These are phyloP conservation scores for Salmo trutta DNA, from an alignment of 2,797 vertebrate genomes.

Conservation along the genomic window DNA sequence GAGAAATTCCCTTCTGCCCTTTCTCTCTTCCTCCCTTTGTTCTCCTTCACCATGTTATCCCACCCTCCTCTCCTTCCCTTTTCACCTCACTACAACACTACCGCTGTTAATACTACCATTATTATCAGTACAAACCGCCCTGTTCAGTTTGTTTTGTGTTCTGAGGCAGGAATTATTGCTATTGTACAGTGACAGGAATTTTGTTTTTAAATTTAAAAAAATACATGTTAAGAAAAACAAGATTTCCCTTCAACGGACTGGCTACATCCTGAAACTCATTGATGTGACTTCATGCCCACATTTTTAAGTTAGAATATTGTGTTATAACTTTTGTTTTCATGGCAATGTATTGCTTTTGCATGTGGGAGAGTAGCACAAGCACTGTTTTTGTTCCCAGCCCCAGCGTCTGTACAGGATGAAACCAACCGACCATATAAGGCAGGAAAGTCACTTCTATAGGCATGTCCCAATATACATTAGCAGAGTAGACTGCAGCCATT, in stretches of 20 bases:
- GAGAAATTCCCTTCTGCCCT: conserved; percentile 58
- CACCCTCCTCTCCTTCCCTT: neutral
- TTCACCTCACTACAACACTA: conserved; percentile 42
- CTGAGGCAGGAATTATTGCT: conserved; percentile 63
- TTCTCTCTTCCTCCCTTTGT: neutral
- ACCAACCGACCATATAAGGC: conserved; percentile 16
- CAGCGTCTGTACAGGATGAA: neutral
- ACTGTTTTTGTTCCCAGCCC: neutral
- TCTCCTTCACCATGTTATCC: too few relatives aligned
- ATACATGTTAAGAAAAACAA: neutral
- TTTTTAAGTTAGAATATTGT: conserved; percentile 9
- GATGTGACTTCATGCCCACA: conserved; percentile 19
- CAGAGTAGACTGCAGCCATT: conserved; percentile 14
- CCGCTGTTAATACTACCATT: conserved; percentile 57
- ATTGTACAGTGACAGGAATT: conserved; percentile 60
- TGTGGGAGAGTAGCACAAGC: conserved; percentile 14
- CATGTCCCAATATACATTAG: conserved; percentile 6
- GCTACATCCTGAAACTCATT: conserved; percentile 26
- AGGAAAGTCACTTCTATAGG: conserved; percentile 42
- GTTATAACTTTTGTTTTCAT: conserved; percentile 25
- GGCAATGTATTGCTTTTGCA: conserved; percentile 34
- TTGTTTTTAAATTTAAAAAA: neutral
- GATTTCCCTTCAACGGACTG: conserved; percentile 23
- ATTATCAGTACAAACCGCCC: conserved; percentile 48
- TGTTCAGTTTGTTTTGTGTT: conserved; percentile 17